These are phyloP conservation scores for Garrulus glandarius DNA, from an alignment of 2,797 vertebrate genomes.

Conservation along the genomic window DNA sequence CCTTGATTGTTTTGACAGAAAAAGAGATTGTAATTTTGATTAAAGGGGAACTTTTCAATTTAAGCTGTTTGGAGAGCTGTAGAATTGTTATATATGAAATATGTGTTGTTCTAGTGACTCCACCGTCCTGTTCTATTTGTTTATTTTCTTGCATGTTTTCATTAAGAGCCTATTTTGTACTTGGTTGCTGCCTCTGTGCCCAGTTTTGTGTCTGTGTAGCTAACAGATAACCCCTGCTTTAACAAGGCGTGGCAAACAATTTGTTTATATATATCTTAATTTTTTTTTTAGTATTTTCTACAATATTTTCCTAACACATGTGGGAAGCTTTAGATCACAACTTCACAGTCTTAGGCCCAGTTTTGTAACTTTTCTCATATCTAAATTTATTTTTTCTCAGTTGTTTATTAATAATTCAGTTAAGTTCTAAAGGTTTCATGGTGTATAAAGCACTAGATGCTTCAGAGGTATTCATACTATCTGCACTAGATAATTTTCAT, in stretches of 20 bases:
- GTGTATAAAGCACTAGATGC: rapidly evolving
- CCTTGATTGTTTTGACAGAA: background rate
- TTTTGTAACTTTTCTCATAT: background rate
- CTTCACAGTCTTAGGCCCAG: background rate
- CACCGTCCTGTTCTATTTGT: background rate
- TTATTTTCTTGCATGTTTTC: background rate
- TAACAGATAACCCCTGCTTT: background rate
- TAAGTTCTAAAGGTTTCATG: background rate
- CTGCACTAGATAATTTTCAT: background rate
- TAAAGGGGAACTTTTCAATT: background rate
- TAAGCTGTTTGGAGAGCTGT: background rate
- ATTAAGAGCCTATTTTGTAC: background rate
- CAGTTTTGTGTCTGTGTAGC: background rate
- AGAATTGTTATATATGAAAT: background rate
- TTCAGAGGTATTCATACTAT: background rate
- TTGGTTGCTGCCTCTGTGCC: background rate
- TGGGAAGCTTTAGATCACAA: background rate
- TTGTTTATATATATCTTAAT: background rate
- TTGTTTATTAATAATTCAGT: background rate
- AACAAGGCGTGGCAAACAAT: background rate
- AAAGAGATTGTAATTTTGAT: background rate
- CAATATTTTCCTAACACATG: background rate
- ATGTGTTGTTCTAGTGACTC: background rate
- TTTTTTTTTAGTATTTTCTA: background rate
- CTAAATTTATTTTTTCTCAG: background rate